Evolutionary conservation across 2,888 invertebrate species (phyloP), one percentile per base, ranked within the genome.

Genomic region (Fragum fragum): DNA sequence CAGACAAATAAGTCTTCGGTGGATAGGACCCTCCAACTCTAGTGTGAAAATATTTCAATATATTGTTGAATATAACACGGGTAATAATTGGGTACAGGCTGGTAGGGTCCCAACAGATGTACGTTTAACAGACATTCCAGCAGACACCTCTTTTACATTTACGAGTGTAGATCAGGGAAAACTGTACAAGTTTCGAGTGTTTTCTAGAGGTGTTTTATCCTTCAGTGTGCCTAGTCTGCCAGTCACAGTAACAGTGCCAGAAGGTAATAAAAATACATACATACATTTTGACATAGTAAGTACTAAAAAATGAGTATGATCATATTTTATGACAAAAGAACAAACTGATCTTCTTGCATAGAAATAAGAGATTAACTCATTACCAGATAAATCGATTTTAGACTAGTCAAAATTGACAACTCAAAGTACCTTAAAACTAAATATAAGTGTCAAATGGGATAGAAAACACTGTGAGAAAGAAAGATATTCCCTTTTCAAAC

Each of bases 1-100:
- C 94, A 97, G 98, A 94, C 98, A 98, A 88, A 98, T 98, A 95
- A 96, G 97, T 89, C 97, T 98, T 94, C 96, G 96, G 9, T 94
- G 94, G 93, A 77, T 85, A 28, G 89, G 91, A n/a, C 92, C 93
- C 1, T n/a, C 69, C n/a, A 86, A 85, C 55, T 87, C 91, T 18
- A 88, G 87, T 23, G 90, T 93, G 16, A 88, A 89, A 5, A 90
- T 94, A 53, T 88, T 89, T 72, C 91, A 90, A 77, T 94, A 92
- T 82, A 84, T 88, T n/a, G 88, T 93, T 32, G 87, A 93, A 75
- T 91, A 90, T 83, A 83, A 83, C n/a, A 75, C 79, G 11, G 88
- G 87, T 53, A 77, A 53, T 69, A 86, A 52, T 66, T 87, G 55
- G 83, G 75, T 36, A 23, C 73, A 42, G 76, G 83, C 29, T 69